Base-by-base conservation (phyloP, 2,113 vertebrate genomes). In the Pelusios castaneus region DNA sequence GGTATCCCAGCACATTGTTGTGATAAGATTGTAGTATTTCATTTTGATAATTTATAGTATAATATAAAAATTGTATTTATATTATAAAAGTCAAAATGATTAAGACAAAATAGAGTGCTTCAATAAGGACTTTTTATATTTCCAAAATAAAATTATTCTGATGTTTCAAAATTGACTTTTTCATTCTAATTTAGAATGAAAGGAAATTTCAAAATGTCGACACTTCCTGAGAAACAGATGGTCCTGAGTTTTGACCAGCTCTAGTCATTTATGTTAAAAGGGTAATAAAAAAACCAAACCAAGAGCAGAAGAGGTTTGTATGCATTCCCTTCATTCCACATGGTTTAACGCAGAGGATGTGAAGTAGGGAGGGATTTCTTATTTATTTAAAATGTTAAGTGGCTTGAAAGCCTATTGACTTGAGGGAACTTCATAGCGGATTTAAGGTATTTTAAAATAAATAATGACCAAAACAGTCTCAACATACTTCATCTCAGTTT, bases 301-400 rank as follows among this genome's bases (percentile, higher is more conserved):
- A n/a, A n/a, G n/a, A n/a, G n/a, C n/a, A n/a, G 54, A 73, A 78
- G 67, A 47, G 13, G 51, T 3, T 60, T 38, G 16, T 73, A 2
- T 16, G 24, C 78, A 0, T 29, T 91, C 7, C 8, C 58, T 6
- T 83, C 24, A 86, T 79, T 75, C 70, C 2, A 3, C 27, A 34
- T 38, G 83, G 75, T 89, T 78, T 60, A 81, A 5, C 11, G 43
- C 27, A 52, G 5, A 58, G 88, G 80, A 94, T 95, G 27, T 67
- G 34, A 67, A 34, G 51, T 47, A 75, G n/a, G 82, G 34, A n/a
- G 13, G 27, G 8, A 5, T 13, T 88, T 10, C 12, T 52, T 58
- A 31, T 58, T 88, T 9, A 84, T 88, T 92, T 82, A 9, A 79
- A 80, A 55, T 78, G 87, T 49, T 81, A 70, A 58, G 51, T 52